These are phyloP conservation scores for Neosilurus hyrtlii DNA, from an alignment of 2,797 vertebrate genomes.

Conservation along the genomic window DNA sequence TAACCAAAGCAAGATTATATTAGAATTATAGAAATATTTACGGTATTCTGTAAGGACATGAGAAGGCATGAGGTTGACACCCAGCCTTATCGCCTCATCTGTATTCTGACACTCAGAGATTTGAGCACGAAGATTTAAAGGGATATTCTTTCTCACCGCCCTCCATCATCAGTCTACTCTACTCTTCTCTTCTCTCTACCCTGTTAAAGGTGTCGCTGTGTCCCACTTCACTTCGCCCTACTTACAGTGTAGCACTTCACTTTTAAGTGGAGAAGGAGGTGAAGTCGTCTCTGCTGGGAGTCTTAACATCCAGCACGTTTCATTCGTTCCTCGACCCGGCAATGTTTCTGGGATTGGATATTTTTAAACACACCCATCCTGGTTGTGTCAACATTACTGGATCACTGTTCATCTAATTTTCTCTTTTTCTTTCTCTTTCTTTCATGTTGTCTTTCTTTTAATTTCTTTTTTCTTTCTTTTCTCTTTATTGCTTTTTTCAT, in stretches of 20 bases:
- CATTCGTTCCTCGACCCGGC: not conserved
- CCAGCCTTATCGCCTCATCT: conserved; percentile 52
- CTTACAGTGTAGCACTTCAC: not conserved
- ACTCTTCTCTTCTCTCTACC: not conserved
- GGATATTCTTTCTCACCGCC: conserved; percentile 1
- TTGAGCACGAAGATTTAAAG: not conserved
- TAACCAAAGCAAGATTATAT: conserved; percentile 64
- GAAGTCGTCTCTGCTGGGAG: not conserved
- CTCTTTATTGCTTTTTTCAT: too few species aligned
- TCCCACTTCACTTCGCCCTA: conserved; percentile 28
- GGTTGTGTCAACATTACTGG: conserved; percentile 53
- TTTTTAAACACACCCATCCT: conserved; percentile 49
- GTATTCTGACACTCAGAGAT: conserved; percentile 36
- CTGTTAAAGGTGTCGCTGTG: not conserved
- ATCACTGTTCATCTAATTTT: conserved; percentile 44
- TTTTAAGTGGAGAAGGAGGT: not conserved
- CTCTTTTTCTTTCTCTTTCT: conserved; percentile 25
- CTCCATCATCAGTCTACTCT: not conserved
- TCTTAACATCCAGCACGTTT: conserved; percentile 1
- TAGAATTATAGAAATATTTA: conserved; percentile 50
- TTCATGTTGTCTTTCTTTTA: conserved; percentile 26
- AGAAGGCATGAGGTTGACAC: conserved; percentile 62
- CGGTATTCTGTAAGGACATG: conserved; percentile 40
- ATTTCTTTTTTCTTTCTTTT: conserved; percentile 12
- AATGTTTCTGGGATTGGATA: conserved; percentile 35